Conservation (phyloP, 2,113 vertebrate genomes). For the Empidonax alnorum region DNA sequence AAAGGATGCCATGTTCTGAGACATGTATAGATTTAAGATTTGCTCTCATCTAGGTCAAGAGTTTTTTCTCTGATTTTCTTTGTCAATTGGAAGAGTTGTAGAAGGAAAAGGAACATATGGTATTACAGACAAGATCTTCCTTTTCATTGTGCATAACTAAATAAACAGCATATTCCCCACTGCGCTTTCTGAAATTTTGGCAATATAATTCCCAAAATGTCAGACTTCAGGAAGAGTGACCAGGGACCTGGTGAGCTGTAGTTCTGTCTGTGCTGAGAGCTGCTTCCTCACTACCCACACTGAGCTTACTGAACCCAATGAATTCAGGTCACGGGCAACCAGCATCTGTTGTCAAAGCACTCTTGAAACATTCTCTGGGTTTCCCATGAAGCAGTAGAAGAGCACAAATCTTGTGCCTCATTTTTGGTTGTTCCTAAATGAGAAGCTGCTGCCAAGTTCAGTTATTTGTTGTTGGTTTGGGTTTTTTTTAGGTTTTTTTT, state of each 20-base stretch:
- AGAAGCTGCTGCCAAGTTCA: slow-evolving; percentile 25
- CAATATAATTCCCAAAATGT: background rate
- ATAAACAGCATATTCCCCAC: background rate
- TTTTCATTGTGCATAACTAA: background rate
- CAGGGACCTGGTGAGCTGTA: background rate
- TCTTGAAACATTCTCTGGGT: background rate
- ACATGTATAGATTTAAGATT: background rate
- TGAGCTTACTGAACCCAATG: background rate
- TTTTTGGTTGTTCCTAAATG: background rate
- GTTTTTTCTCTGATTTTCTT: background rate
- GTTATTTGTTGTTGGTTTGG: background rate
- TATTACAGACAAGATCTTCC: background rate
- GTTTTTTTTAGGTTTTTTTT: background rate
- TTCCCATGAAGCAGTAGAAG: background rate
- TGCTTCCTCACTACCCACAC: background rate
- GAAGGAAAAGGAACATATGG: background rate
- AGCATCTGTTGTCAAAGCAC: slow-evolving; percentile 8
- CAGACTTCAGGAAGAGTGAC: background rate
- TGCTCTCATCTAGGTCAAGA: background rate
- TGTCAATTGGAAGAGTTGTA: background rate
- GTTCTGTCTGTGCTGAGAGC: background rate
- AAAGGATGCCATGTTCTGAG: background rate
- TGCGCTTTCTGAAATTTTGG: background rate
- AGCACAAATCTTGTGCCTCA: background rate
- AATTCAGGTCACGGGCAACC: slow-evolving; percentile 10